Conservation (phyloP, 2,113 vertebrate species). For the Chrysochloris asiatica region DNA sequence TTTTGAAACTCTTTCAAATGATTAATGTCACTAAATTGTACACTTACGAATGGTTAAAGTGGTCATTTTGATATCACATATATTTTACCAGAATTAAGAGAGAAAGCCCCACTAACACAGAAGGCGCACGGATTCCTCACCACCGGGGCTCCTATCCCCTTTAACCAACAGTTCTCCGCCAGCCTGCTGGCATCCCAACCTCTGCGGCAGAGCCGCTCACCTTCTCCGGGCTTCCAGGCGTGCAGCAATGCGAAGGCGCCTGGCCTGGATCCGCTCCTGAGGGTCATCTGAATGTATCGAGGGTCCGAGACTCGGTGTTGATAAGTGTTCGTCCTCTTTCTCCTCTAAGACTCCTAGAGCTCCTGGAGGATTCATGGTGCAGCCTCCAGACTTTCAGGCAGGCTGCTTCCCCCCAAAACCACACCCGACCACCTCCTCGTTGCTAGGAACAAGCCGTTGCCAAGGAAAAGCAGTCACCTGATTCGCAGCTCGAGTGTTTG, state of each 20-base stretch:
- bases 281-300: slow-evolving; percentile 69
- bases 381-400: too few relatives aligned
- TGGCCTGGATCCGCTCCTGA: slow-evolving; percentile 85
- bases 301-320: not conserved
- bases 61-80: not conserved
- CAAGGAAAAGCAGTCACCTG: not conserved
- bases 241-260: slow-evolving; percentile 82
- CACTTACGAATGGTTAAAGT: not conserved
- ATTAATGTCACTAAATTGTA: not conserved
- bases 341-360: not conserved
- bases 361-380: slow-evolving; percentile 16
- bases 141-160: not conserved
- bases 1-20: too few relatives aligned
- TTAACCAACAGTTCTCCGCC: not conserved
- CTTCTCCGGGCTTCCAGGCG: slow-evolving; percentile 82
- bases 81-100: not conserved
- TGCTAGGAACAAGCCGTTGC: slow-evolving; percentile 68
- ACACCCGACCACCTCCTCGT: not conserved
- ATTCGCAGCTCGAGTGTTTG: rapidly evolving
- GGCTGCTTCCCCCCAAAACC: not conserved
- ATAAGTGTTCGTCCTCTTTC: not conserved
- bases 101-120: not conserved
- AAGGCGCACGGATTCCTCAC: not conserved
- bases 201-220: slow-evolving; percentile 65
- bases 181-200: too few relatives aligned